Evolutionary conservation across 2,888 invertebrate species (phyloP).

Genomic region (Pachymerium ferrugineum): DNA sequence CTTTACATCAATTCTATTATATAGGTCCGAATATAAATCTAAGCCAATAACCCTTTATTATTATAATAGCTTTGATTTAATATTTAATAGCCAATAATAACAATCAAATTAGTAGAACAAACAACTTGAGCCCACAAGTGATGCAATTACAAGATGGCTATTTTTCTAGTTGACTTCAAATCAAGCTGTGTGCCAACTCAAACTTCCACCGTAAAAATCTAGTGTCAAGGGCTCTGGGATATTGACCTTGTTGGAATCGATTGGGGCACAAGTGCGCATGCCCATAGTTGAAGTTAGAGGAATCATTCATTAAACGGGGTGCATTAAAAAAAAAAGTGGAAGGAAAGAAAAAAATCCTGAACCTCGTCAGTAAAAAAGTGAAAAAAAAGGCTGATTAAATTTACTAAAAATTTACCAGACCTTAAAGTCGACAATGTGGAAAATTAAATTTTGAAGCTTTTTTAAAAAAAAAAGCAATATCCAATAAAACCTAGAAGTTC

Average conservation of each 20-base stretch:
- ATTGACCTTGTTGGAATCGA: slow-evolving; percentile 20
- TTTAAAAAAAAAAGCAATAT: too few species aligned
- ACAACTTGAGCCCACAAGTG: neutral
- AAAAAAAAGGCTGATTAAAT: neutral
- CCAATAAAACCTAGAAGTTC: too few species aligned
- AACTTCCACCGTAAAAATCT: neutral
- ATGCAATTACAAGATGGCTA: neutral
- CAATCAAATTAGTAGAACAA: neutral
- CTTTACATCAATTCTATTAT: neutral
- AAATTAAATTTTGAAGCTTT: too few species aligned
- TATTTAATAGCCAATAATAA: neutral
- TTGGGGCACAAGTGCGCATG: slow-evolving; percentile 17
- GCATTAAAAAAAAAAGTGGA: too few species aligned
- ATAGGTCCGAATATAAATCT: neutral
- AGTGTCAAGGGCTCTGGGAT: slow-evolving; percentile 22
- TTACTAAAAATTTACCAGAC: too few species aligned
- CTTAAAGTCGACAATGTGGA: too few species aligned
- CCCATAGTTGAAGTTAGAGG: neutral
- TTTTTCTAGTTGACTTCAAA: slow-evolving; percentile 21
- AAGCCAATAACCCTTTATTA: neutral
- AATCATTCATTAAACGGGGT: slow-evolving; percentile 18
- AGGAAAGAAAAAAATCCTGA: too few species aligned
- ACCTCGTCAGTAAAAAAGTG: neutral
- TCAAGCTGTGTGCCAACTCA: slow-evolving; percentile 21
- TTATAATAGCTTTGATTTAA: neutral